Evolutionary conservation across 2,113 vertebrate genomes (phyloP).

Genomic region (Heterotilapia buettikoferi): DNA sequence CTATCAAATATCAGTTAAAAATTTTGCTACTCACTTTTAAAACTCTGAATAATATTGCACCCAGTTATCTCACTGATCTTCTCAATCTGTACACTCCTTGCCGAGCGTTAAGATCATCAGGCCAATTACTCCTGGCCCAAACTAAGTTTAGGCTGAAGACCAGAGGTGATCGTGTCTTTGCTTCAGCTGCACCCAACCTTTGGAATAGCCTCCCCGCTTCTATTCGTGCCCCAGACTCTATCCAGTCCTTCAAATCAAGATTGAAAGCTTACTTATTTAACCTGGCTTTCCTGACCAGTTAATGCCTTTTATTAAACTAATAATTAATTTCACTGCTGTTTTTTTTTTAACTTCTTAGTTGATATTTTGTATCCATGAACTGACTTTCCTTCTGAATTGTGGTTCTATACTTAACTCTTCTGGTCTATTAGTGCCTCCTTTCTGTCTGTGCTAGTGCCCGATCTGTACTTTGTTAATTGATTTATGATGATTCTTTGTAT

Average conservation of each 20-base stretch:
- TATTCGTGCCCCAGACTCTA: neutral
- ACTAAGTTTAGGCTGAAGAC: too few species aligned
- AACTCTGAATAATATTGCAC: neutral
- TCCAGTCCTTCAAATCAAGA: neutral
- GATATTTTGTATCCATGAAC: neutral
- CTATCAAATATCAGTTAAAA: too few species aligned
- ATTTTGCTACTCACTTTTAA: neutral
- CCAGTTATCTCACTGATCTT: neutral
- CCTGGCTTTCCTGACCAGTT: neutral
- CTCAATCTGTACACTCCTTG: neutral
- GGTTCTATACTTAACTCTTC: neutral
- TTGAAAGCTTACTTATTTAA: neutral
- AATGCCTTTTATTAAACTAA: neutral
- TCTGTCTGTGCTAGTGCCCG: fast-evolving
- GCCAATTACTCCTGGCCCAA: too few species aligned
- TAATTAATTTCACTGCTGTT: neutral
- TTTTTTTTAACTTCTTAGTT: neutral
- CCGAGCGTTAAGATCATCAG: too few species aligned
- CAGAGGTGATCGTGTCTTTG: too few species aligned
- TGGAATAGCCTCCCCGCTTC: neutral
- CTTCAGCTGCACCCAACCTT: too few species aligned
- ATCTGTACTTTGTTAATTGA: neutral
- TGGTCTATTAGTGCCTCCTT: neutral
- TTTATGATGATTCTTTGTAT: neutral
- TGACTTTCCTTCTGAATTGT: neutral